Conservation (phyloP, 92 coral and sea anemone genomes). For the Zoanthus solanderi region DNA sequence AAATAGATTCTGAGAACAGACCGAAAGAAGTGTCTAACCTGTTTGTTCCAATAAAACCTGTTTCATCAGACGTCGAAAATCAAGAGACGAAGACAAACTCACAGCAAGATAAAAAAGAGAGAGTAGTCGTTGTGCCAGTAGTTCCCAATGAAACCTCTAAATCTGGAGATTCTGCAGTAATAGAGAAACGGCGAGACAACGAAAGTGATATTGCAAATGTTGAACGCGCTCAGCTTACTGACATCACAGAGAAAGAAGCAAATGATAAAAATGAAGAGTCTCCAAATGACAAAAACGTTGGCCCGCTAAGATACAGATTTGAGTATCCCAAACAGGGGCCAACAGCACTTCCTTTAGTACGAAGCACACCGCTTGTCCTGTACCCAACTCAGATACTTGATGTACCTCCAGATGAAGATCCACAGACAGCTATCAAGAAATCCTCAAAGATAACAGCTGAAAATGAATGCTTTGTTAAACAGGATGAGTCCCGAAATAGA, state of each 20-base stretch:
- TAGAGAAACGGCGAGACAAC: neutral
- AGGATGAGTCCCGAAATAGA: neutral
- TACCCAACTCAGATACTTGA: conserved; percentile 39
- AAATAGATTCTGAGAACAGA: neutral
- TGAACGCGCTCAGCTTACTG: neutral
- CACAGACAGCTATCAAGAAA: conserved; percentile 26
- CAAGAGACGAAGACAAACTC: conserved; percentile 20
- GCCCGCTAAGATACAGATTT: conserved; percentile 10
- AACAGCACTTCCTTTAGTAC: conserved; percentile 19
- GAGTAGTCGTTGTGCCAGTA: conserved; percentile 23
- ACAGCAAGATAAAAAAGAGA: conserved; percentile 2
- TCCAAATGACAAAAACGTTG: conserved; percentile 9
- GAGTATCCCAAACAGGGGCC: conserved; percentile 47
- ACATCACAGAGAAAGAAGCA: neutral
- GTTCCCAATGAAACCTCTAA: conserved; percentile 3
- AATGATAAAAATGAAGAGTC: neutral
- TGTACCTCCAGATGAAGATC: conserved; percentile 38
- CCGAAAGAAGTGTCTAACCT: neutral
- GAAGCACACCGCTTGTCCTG: conserved; percentile 15
- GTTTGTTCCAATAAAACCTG: conserved; percentile 17
- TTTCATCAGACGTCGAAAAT: conserved; percentile 10
- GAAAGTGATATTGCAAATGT: conserved; percentile 7
- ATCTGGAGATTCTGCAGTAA: conserved; percentile 18
- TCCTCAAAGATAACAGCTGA: neutral
- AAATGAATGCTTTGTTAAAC: conserved; percentile 12